These are phyloP conservation scores for Hipposideros larvatus DNA, from an alignment of 2,797 vertebrate genomes.

Conservation along the genomic window DNA sequence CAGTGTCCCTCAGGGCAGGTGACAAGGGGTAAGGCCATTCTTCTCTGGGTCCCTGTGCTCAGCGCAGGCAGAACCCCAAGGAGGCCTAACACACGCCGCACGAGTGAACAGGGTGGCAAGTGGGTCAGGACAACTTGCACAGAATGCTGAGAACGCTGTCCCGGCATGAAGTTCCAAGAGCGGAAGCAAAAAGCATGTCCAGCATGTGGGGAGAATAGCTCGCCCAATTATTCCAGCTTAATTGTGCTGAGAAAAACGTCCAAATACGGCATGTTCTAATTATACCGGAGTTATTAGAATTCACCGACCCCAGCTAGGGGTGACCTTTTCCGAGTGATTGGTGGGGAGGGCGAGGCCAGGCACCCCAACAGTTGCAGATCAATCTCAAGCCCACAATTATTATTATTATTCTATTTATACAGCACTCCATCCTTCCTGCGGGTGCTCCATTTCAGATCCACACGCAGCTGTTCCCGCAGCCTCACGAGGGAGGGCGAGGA, in stretches of 20 bases:
- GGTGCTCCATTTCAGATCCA: constrained; percentile 78
- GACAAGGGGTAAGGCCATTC: fast-evolving
- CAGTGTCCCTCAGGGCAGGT: background rate
- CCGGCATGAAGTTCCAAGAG: background rate
- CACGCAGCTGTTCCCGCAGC: constrained; percentile 80
- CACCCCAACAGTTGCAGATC: constrained; percentile 38
- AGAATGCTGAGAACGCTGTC: background rate
- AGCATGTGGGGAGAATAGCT: background rate
- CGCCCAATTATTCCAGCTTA: constrained; percentile 31
- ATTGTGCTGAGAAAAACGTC: constrained; percentile 5
- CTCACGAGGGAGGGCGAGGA: background rate
- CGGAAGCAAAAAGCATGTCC: constrained; percentile 3
- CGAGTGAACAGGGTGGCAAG: background rate
- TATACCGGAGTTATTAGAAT: background rate
- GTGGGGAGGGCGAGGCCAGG: constrained; percentile 28
- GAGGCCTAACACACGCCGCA: background rate
- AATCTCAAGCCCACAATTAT: constrained; percentile 70
- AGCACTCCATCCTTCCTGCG: constrained; percentile 52
- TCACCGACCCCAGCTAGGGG: constrained; percentile 45
- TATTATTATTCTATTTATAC: constrained; percentile 86
- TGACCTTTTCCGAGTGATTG: constrained; percentile 40
- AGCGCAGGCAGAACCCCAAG: background rate
- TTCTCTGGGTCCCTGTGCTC: background rate
- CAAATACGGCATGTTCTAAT: constrained; percentile 17
- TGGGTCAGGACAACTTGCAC: constrained; percentile 17